phyloP scores from a whole-genome alignment of 2,888 invertebrate species.

The Pandemis heparana region DNA sequence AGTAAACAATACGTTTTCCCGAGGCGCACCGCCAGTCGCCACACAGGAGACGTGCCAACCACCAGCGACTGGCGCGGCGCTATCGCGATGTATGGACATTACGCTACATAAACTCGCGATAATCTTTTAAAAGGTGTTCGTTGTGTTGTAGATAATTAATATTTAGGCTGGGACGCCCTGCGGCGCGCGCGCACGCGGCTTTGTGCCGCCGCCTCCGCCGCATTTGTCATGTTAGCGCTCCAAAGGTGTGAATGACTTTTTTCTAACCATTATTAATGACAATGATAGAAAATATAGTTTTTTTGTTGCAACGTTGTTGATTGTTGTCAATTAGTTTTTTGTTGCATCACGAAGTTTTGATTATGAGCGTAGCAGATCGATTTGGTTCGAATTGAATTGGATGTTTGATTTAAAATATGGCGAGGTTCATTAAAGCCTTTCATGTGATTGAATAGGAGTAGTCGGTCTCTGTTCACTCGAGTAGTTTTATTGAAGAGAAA shows the following conservation, averaged over 20 bases:
- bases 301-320: constrained; percentile 79
- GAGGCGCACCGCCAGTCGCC: too few species aligned
- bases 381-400: constrained; percentile 76
- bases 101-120: constrained; percentile 74
- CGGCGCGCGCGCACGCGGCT: constrained; percentile 73
- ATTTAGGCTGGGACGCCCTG: constrained; percentile 80
- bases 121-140: constrained; percentile 83
- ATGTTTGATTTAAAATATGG: constrained; percentile 81
- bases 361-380: constrained; percentile 78
- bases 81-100: constrained; percentile 76
- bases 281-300: constrained; percentile 84
- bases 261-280: constrained; percentile 83
- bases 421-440: constrained; percentile 72
- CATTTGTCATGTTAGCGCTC: constrained; percentile 85
- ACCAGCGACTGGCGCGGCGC: constrained; percentile 46
- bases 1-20: too few species aligned
- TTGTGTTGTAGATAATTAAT: constrained; percentile 84
- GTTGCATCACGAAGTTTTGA: constrained; percentile 70
- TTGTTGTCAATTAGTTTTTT: constrained; percentile 85
- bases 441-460: constrained; percentile 60
- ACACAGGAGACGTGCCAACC: too few species aligned
- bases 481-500: constrained; percentile 2
- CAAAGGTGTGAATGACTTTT: constrained; percentile 85
- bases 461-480: constrained; percentile 15
- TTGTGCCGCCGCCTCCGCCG: constrained; percentile 72